phyloP scores from a whole-genome alignment of 2,113 vertebrate genomes.

The Apeltes quadracus region DNA sequence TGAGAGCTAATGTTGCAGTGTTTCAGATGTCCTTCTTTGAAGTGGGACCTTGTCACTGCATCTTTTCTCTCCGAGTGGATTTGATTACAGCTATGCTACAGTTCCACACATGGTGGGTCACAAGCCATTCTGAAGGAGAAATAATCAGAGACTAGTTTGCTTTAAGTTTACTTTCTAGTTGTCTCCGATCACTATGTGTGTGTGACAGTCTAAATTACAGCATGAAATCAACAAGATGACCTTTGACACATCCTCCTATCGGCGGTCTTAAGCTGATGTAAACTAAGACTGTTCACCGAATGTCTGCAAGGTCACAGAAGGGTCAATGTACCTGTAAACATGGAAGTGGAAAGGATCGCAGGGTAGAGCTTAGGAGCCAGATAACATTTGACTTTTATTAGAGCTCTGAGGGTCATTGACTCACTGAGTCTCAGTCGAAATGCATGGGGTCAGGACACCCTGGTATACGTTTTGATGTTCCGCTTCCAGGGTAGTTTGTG shows the following conservation, averaged over 20 bases:
- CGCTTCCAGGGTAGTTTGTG: slow-evolving; percentile 14
- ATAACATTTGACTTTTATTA: slow-evolving; percentile 67
- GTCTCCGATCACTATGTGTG: slow-evolving; percentile 29
- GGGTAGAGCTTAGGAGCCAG: slow-evolving; percentile 47
- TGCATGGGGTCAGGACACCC: slow-evolving; percentile 20
- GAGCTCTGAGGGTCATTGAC: slow-evolving; percentile 57
- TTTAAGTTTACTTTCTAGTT: background rate
- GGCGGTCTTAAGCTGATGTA: slow-evolving; percentile 50
- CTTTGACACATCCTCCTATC: slow-evolving; percentile 52
- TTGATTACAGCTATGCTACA: slow-evolving; percentile 15
- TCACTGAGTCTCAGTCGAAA: slow-evolving; percentile 34
- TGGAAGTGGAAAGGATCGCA: slow-evolving; percentile 47
- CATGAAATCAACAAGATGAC: slow-evolving; percentile 63
- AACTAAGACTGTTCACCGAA: slow-evolving; percentile 52
- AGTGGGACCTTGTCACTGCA: background rate
- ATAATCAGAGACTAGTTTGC: slow-evolving; percentile 6
- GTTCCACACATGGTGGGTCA: slow-evolving; percentile 33
- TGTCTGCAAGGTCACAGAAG: slow-evolving; percentile 46
- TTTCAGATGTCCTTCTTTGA: slow-evolving; percentile 10
- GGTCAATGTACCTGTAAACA: slow-evolving; percentile 67
- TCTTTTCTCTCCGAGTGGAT: slow-evolving; percentile 21
- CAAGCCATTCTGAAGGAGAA: slow-evolving; percentile 12
- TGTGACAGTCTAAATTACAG: slow-evolving; percentile 54
- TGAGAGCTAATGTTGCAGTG: background rate
- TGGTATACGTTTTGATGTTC: slow-evolving; percentile 31